Evolutionary conservation across 2,888 invertebrate genomes (phyloP).

Genomic region (Yponomeuta malinellus): DNA sequence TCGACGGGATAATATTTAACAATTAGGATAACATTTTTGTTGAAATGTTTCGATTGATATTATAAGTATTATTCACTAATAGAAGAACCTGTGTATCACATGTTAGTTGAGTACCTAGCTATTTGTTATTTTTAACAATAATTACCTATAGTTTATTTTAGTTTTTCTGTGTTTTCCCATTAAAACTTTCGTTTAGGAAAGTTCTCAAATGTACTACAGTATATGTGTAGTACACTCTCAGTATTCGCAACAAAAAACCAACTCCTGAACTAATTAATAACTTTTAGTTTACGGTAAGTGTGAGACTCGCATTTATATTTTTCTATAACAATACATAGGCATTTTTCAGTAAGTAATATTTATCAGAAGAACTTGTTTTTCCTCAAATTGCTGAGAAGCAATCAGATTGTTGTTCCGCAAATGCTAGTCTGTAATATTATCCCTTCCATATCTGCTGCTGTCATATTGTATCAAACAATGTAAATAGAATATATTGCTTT

Average conservation of each 20-base stretch:
- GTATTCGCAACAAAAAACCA: slow-evolving; percentile 40
- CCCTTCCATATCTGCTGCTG: slow-evolving; percentile 24
- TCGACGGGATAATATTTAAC: slow-evolving; percentile 24
- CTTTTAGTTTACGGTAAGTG: slow-evolving; percentile 23
- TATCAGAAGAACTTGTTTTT: background rate
- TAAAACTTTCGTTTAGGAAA: slow-evolving; percentile 22
- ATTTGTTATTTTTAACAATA: slow-evolving; percentile 7
- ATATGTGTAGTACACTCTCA: slow-evolving; percentile 25
- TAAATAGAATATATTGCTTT: slow-evolving; percentile 23
- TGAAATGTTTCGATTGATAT: slow-evolving; percentile 41
- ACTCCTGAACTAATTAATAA: slow-evolving; percentile 31
- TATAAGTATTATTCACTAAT: slow-evolving; percentile 38
- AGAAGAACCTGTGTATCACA: slow-evolving; percentile 42
- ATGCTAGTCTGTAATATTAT: slow-evolving; percentile 28
- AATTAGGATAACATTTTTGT: slow-evolving; percentile 35
- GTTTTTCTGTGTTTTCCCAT: background rate
- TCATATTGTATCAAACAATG: slow-evolving; percentile 23
- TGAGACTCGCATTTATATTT: slow-evolving; percentile 38
- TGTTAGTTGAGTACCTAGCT: slow-evolving; percentile 18
- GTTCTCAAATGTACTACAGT: slow-evolving; percentile 34
- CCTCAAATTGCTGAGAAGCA: slow-evolving; percentile 20
- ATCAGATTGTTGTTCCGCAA: slow-evolving; percentile 25
- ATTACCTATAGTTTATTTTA: slow-evolving; percentile 1
- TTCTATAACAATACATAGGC: slow-evolving; percentile 4
- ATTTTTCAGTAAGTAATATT: background rate